Conservation (phyloP, 2,888 invertebrate species). For the Nomada ruficornis region DNA sequence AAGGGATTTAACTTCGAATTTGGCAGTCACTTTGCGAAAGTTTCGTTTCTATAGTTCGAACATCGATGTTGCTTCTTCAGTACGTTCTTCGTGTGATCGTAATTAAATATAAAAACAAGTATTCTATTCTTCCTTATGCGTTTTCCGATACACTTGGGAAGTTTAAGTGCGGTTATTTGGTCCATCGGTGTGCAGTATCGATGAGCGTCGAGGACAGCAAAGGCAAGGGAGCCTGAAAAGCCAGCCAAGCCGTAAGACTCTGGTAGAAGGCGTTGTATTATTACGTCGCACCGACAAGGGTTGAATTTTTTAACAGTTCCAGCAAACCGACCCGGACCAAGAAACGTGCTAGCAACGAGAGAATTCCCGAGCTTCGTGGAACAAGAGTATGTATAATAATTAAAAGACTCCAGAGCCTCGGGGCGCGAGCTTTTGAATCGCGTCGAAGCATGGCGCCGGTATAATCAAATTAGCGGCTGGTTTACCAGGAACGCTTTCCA, state of each 20-base stretch:
- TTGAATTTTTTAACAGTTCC: constrained; percentile 80
- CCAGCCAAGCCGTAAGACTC: neutral
- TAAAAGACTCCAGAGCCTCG: constrained; percentile 49
- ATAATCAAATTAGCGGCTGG: constrained; percentile 37
- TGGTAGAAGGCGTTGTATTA: constrained; percentile 65
- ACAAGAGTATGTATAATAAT: constrained; percentile 61
- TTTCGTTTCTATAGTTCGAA: too few species aligned
- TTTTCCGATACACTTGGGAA: too few species aligned
- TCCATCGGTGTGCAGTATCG: constrained; percentile 59
- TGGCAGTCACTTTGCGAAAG: neutral
- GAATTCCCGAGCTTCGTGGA: constrained; percentile 45
- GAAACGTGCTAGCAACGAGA: constrained; percentile 28
- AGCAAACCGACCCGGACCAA: constrained; percentile 25
- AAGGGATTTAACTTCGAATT: constrained; percentile 2
- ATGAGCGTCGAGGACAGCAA: constrained; percentile 32
- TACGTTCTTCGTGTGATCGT: neutral
- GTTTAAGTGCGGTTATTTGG: neutral
- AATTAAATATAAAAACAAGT: too few species aligned
- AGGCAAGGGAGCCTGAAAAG: constrained; percentile 12
- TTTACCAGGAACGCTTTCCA: constrained; percentile 17
- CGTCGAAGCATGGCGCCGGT: constrained; percentile 18
- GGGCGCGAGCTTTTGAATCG: constrained; percentile 35
- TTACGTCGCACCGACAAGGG: constrained; percentile 64
- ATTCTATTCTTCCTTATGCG: too few species aligned
- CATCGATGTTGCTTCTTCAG: too few species aligned